phyloP scores from a whole-genome alignment of 2,113 vertebrate species.

The Pycnonotus jocosus region DNA sequence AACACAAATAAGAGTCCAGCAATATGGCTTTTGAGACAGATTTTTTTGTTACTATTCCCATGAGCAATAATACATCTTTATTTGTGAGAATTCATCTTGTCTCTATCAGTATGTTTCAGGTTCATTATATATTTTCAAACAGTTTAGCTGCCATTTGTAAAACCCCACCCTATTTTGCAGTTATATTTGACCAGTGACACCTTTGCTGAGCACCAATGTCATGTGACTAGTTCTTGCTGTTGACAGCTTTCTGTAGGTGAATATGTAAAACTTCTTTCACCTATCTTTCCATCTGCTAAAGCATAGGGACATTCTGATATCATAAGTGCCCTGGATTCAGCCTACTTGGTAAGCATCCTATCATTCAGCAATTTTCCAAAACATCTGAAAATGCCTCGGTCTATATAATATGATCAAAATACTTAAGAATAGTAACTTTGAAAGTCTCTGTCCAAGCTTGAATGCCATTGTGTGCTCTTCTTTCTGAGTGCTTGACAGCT shows the following conservation, averaged over 20 bases:
- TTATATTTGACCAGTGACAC: neutral
- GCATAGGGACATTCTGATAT: neutral
- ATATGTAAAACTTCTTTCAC: neutral
- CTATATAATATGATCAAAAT: neutral
- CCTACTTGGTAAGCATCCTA: neutral
- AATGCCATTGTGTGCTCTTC: neutral
- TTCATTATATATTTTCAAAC: neutral
- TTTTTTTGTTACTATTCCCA: neutral
- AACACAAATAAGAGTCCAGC: neutral
- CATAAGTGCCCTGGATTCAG: neutral
- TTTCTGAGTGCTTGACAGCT: neutral
- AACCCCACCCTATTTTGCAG: neutral
- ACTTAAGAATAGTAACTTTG: neutral
- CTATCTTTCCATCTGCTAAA: neutral
- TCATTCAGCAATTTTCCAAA: neutral
- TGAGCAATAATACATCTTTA: neutral
- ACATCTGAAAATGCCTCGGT: neutral
- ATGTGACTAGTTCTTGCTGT: neutral
- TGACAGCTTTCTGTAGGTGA: neutral
- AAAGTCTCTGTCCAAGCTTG: neutral
- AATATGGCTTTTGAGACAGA: neutral
- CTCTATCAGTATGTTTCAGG: neutral
- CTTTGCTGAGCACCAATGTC: neutral
- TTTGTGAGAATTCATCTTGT: neutral
- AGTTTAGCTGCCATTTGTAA: neutral